Evolutionary conservation across 1,140 invertebrate species (phyloP), one percentile per base, ranked within the genome.

Genomic region (Ceratina calcarata): DNA sequence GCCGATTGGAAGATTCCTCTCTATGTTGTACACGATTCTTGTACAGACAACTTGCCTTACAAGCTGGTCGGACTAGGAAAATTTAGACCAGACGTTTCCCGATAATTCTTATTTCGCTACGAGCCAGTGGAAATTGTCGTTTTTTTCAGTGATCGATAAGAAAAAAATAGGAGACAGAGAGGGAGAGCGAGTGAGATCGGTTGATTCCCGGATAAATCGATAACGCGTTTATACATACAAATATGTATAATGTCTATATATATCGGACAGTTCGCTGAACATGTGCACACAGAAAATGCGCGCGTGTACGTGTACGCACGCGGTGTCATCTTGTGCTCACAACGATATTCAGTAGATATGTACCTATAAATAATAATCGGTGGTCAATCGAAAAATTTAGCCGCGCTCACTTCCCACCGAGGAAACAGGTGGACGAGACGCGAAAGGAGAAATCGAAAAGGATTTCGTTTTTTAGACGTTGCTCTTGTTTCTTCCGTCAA

Each of bases 291-390:
- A 53, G 24, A 64, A 53, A 20, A 8, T 60, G 37, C 74, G 27
- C 22, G 74, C 57, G 57, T 51, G 16, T 12, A 60, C 55, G 65
- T 37, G 67, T 45, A 45, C 67, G 66, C 67, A 37, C 49, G 60
- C 27, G 7, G 10, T 64, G 58, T 45, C 58, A 45, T 71, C 53
- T 3, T 8, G 67, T 78, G 55, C 67, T 71, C 61, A 78, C 66
- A 55, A 16, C 71, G 62, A 45, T 78, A 71, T 58, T 78, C 22
- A 2, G 37, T 45, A 45, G 6, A 10, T 10, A 45, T 45, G 37
- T 45, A 45, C 37, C 51, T 71, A 78, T 37, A 55, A 62, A 62
- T 78, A 53, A 64, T 78, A n/a, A 53, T 16, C 20, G 58, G 3
- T 71, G 70, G 71, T 51, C 58, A 69, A 70, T 53, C 49, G 60